Evolutionary conservation across 2,797 vertebrate species (phyloP).

Genomic region (Carcharodon carcharias): DNA sequence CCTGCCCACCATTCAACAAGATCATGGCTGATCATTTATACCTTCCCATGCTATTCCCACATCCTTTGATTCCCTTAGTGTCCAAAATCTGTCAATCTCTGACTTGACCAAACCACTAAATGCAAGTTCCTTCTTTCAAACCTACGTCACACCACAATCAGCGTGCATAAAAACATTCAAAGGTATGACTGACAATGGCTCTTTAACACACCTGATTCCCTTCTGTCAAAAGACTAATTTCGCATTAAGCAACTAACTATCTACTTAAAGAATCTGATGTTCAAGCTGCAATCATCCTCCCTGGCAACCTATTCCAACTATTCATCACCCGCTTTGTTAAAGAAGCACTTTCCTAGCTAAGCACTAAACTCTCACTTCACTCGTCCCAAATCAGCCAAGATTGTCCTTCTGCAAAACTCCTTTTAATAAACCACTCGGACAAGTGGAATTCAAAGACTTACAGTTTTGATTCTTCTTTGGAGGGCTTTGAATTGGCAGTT

Average conservation of each 20-base stretch:
- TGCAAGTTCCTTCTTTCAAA: neutral
- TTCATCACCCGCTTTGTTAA: neutral
- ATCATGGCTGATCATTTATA: neutral
- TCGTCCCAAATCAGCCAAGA: neutral
- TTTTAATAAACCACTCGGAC: neutral
- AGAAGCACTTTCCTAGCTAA: neutral
- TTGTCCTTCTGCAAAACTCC: neutral
- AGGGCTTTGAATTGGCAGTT: neutral
- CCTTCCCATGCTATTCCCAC: neutral
- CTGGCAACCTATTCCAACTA: neutral
- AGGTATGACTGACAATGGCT: neutral
- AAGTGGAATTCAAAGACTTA: neutral
- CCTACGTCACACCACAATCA: neutral
- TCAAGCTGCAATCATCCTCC: neutral
- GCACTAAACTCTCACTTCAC: neutral
- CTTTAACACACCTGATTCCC: neutral
- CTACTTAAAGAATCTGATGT: neutral
- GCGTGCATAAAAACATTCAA: neutral
- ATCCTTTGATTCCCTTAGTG: neutral
- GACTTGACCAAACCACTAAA: neutral
- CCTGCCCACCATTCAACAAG: neutral
- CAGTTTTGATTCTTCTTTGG: neutral
- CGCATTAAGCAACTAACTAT: neutral
- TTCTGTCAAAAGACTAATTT: neutral
- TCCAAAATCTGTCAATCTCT: neutral